Percentiles rank a stretch among this genome's conserved stretches.
phyloP scores from a whole-genome alignment of 2,888 invertebrate genomes.

The Urechis unicinctus region DNA sequence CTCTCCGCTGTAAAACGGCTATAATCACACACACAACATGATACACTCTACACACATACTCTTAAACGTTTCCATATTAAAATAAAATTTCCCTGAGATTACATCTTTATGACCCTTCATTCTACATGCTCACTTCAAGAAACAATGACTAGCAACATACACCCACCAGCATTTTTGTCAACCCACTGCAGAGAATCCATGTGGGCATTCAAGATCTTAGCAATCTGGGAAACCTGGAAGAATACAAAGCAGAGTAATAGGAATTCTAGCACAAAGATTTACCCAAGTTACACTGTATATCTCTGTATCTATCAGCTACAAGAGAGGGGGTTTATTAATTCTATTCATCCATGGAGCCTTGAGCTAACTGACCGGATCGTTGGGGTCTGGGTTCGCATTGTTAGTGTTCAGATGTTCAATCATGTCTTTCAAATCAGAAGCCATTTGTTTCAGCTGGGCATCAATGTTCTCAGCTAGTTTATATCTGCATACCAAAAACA shows the following conservation, averaged over 20 bases:
- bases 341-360: no score
- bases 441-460: constrained; percentile 87
- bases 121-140: no score
- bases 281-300: no score
- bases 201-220: constrained; percentile 88
- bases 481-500: constrained; percentile 57
- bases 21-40: constrained; percentile 3
- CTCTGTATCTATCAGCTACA: no score
- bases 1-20: constrained; percentile 19
- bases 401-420: constrained; percentile 89
- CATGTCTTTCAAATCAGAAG: constrained; percentile 88
- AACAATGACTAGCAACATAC: no score
- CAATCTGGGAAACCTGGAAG: constrained; percentile 79
- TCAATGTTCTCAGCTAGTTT: constrained; percentile 83
- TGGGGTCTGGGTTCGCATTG: constrained; percentile 64
- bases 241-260: constrained; percentile 13
- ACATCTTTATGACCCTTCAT: not conserved
- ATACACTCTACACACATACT: not conserved
- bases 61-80: not conserved
- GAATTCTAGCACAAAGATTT: no score
- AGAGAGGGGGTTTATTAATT: no score
- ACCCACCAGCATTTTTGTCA: constrained; percentile 68
- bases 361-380: constrained; percentile 62
- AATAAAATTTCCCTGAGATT: not conserved
- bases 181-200: constrained; percentile 95